Evolutionary conservation across 2,113 vertebrate genomes (phyloP), one percentile per base, ranked within the genome.

Genomic region (Caretta caretta): DNA sequence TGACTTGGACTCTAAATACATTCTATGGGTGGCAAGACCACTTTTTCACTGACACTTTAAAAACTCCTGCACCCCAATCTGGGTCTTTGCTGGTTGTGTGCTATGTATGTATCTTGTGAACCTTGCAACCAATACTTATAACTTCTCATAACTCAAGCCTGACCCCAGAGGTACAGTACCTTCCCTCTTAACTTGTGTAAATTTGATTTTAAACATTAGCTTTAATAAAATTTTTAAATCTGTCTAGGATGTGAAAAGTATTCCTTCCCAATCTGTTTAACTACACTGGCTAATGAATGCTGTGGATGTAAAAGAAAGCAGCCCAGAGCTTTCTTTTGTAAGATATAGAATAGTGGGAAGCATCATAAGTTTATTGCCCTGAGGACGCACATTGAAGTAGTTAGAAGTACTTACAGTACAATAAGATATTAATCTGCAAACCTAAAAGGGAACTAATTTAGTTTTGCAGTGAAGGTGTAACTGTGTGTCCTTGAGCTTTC

Each of bases 281-380:
- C 79, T 97, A 6, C 46, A 79, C 86, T 91, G 42, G 19, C 27
- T 94, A 94, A 96, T 95, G 92, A 97, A 91, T 80, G 93, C 80
- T 94, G 90, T 90, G 96, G 93, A 96, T 96, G 90, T 96, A 91
- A 51, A 95, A 96, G 96, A 97, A 97, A 97, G 94, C 95, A 97
- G 96, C 96, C 96, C 62, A 53, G 93, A 96, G 96, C 92, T 96
- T 92, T 84, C 87, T 97, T 94, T 90, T 93, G 94, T 84, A 75
- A 96, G 97, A 96, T 92, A 90, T 96, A 96, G 80, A 83, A 86
- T 97, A 97, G 97, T 96, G 95, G 91, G 96, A 94, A 96, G 95
- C 96, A 95, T 85, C 93, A 75, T 86, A 94, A 87, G 95, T 95
- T 46, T 91, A 91, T 82, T 97, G 92, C 96, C 96, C 94, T 96